Conservation (phyloP, 2,888 invertebrate genomes). For the Drosophila gaucha region DNA sequence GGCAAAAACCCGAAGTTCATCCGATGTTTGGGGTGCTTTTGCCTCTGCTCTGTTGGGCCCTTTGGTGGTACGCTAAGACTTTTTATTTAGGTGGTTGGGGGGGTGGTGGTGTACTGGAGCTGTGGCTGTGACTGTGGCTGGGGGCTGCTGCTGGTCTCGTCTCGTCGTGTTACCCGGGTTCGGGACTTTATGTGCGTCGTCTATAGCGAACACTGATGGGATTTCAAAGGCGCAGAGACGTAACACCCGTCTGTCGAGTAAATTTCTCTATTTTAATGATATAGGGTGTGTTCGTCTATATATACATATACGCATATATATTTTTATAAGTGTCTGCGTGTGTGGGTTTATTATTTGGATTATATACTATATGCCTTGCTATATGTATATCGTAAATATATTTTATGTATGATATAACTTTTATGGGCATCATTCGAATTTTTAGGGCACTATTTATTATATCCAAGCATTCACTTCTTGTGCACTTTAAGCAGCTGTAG, state of each 20-base stretch:
- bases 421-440: constrained; percentile 18
- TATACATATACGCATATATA: constrained; percentile 11
- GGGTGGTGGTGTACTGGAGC: not conserved
- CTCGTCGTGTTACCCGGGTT: constrained; percentile 19
- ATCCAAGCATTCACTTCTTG: not conserved
- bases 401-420: constrained; percentile 29
- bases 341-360: not conserved
- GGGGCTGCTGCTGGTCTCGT: constrained; percentile 10
- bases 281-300: constrained; percentile 31
- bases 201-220: constrained; percentile 55
- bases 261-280: constrained; percentile 47
- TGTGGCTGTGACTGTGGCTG: constrained; percentile 8
- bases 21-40: constrained; percentile 70
- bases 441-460: constrained; percentile 34
- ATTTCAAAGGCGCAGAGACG: constrained; percentile 52
- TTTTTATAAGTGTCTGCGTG: constrained; percentile 16
- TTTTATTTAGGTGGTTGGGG: constrained; percentile 19
- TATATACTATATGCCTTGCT: constrained; percentile 2
- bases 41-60: constrained; percentile 32
- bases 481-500: not conserved
- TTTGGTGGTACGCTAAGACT: constrained; percentile 37
- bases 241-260: constrained; percentile 50
- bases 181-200: constrained; percentile 26
- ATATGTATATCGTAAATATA: constrained; percentile 24
- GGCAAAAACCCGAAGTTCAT: constrained; percentile 51